Conservation (phyloP, 2,113 vertebrate genomes). For the Porphyrio hochstetteri region DNA sequence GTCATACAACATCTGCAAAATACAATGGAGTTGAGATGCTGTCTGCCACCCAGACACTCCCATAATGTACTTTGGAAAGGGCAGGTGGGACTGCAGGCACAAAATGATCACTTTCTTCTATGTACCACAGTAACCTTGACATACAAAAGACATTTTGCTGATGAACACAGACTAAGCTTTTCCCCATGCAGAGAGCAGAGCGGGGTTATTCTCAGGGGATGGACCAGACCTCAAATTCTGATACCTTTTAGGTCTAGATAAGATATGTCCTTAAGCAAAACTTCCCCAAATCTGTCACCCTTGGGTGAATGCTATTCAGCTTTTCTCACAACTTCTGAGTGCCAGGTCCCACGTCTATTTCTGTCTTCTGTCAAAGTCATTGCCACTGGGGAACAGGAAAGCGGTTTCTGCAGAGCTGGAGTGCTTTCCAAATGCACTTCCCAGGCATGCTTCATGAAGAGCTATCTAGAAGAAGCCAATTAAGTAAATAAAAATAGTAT, state of each 20-base stretch:
- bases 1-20: neutral
- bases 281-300: neutral
- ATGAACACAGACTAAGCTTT: neutral
- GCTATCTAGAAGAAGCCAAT: neutral
- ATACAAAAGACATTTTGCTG: neutral
- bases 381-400: neutral
- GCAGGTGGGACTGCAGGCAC: neutral
- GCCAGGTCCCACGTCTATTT: neutral
- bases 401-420: neutral
- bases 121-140: neutral
- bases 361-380: neutral
- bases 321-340: neutral
- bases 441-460: neutral
- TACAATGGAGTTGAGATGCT: neutral
- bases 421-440: neutral
- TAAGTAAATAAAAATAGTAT: constrained; percentile 19
- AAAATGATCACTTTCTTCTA: neutral
- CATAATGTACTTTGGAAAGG: neutral
- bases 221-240: neutral
- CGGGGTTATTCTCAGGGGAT: neutral
- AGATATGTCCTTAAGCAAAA: neutral
- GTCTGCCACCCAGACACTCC: neutral
- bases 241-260: neutral
- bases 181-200: neutral
- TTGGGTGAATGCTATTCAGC: neutral